These are phyloP conservation scores for Drosophila serrata DNA, from an alignment of 1,140 invertebrate genomes.

Conservation along the genomic window DNA sequence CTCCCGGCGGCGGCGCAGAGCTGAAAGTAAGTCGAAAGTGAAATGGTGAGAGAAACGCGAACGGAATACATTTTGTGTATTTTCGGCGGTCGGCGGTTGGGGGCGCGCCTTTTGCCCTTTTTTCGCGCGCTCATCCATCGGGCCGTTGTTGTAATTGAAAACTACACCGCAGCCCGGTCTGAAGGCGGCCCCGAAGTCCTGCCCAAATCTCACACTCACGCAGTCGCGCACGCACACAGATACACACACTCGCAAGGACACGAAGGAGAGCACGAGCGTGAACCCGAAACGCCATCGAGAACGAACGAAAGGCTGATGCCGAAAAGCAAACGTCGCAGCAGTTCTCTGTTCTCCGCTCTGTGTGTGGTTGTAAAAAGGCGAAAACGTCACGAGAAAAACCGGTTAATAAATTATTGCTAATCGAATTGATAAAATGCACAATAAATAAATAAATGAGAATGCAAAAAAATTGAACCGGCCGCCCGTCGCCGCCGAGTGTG, in stretches of 20 bases:
- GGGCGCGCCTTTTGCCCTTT: conserved; percentile 67
- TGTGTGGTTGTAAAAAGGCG: conserved; percentile 82
- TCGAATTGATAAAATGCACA: conserved; percentile 67
- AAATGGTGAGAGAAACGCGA: conserved; percentile 44
- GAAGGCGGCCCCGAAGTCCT: conserved; percentile 50
- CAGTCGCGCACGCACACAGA: conserved; percentile 35
- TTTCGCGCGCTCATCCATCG: conserved; percentile 61
- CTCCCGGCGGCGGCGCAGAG: conserved; percentile 35
- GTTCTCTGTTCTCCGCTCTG: conserved; percentile 67
- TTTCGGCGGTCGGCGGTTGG: conserved; percentile 61
- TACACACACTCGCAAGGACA: conserved; percentile 22
- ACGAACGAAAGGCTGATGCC: conserved; percentile 37
- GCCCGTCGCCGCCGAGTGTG: conserved; percentile 15
- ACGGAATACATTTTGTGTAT: conserved; percentile 70
- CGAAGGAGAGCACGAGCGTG: conserved; percentile 32
- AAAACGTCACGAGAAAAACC: conserved; percentile 83
- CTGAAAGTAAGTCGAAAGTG: conserved; percentile 29
- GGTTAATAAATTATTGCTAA: conserved; percentile 85
- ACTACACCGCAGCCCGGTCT: conserved; percentile 56
- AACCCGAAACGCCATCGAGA: conserved; percentile 5
- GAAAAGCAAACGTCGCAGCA: conserved; percentile 44
- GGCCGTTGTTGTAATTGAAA: conserved; percentile 68
- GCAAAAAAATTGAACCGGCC: conserved; percentile 44
- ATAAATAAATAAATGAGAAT: conserved; percentile 64
- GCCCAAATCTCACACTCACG: conserved; percentile 44